Conservation (phyloP, 2,797 vertebrate species). For the Eleutherodactylus coqui region DNA sequence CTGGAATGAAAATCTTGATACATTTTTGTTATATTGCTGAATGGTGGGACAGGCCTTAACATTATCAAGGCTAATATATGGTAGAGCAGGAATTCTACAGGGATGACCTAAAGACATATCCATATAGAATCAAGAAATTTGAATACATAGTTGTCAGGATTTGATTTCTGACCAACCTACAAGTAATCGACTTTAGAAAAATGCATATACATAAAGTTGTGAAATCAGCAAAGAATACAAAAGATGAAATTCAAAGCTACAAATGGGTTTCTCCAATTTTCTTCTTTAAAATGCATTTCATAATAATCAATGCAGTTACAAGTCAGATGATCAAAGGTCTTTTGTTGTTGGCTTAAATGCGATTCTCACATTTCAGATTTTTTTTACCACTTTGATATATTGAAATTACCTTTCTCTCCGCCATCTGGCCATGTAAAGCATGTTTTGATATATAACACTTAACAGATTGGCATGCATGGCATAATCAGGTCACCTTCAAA, state of each 20-base stretch:
- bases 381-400: conserved; percentile 42
- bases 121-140: not conserved
- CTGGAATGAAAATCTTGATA: not conserved
- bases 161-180: not conserved
- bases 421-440: conserved; percentile 52
- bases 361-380: conserved; percentile 23
- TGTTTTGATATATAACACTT: conserved; percentile 55
- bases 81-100: not conserved
- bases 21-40: not conserved
- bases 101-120: not conserved
- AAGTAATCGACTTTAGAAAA: not conserved
- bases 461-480: conserved; percentile 53
- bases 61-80: not conserved
- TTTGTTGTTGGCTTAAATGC: conserved; percentile 35
- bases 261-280: not conserved
- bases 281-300: not conserved
- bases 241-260: not conserved
- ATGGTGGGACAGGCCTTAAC: not conserved
- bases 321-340: conserved; percentile 40
- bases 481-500: conserved; percentile 56
- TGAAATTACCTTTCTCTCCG: conserved; percentile 42
- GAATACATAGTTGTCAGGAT: not conserved
- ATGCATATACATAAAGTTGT: not conserved
- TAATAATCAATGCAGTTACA: conserved; percentile 25
- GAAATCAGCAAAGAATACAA: not conserved